Evolutionary conservation across 2,888 invertebrate species (phyloP).

Genomic region (Eupithecia tripunctaria): DNA sequence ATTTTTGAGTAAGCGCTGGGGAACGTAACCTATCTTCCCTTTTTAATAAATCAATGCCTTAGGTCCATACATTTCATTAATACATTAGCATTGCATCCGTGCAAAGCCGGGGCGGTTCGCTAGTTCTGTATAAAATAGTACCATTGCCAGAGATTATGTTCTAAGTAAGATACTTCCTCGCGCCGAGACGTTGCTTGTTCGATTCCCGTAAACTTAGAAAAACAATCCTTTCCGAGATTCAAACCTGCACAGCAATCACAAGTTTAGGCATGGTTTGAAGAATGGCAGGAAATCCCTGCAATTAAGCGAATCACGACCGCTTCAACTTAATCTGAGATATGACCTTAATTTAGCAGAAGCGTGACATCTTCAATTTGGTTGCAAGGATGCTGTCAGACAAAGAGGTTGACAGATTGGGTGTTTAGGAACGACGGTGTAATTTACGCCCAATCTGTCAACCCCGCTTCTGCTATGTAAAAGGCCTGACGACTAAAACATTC

Average conservation of each 20-base stretch:
- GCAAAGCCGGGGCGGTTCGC: no score
- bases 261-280: not conserved
- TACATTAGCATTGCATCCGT: no score
- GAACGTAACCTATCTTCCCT: no score
- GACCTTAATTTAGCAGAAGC: constrained; percentile 6
- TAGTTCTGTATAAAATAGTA: no score
- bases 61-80: no score
- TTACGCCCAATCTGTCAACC: no score
- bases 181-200: not conserved
- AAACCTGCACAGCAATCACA: not conserved
- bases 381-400: constrained; percentile 7
- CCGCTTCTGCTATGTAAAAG: no score
- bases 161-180: not conserved
- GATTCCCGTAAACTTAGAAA: constrained; percentile 17
- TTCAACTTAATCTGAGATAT: not conserved
- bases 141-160: no score
- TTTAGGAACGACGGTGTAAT: no score
- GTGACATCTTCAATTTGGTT: constrained; percentile 21
- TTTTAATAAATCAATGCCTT: no score
- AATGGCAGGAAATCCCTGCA: constrained; percentile 4
- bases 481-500: no score
- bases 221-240: not conserved
- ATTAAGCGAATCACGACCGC: constrained; percentile 1
- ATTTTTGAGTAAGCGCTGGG: no score
- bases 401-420: not conserved